These are phyloP conservation scores for Lanius ludovicianus DNA, from an alignment of 2,113 vertebrate species.

Conservation along the genomic window DNA sequence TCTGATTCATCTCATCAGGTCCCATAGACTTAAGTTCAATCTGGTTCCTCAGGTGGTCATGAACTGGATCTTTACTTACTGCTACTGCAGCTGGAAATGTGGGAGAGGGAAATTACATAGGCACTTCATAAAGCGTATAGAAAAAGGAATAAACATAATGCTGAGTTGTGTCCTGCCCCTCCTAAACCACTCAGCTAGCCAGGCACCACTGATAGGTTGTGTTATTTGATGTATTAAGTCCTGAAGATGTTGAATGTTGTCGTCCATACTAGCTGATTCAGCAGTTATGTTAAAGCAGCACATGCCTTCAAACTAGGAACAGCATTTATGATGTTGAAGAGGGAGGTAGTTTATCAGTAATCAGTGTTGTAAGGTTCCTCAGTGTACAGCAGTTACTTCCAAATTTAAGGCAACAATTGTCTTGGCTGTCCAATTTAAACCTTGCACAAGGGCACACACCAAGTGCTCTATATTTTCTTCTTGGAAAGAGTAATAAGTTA, in stretches of 20 bases:
- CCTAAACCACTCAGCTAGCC: background rate
- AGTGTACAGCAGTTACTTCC: background rate
- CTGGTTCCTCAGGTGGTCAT: background rate
- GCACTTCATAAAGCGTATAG: background rate
- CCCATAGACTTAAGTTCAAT: background rate
- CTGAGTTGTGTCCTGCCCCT: background rate
- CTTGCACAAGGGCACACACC: background rate
- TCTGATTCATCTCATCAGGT: background rate
- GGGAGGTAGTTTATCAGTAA: background rate
- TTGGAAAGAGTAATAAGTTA: background rate
- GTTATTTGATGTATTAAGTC: background rate
- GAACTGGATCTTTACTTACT: background rate
- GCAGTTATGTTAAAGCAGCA: background rate
- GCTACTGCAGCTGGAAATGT: background rate
- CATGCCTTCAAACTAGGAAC: background rate
- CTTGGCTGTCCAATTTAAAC: background rate
- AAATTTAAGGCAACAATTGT: background rate
- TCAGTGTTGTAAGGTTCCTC: background rate
- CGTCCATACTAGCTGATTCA: background rate
- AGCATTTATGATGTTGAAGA: background rate
- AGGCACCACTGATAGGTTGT: background rate
- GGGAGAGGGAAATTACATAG: background rate
- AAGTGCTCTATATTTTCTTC: background rate
- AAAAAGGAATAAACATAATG: background rate
- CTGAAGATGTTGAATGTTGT: background rate